phyloP scores from a whole-genome alignment of 1,140 invertebrate species.

The Bilobella aurantiaca region DNA sequence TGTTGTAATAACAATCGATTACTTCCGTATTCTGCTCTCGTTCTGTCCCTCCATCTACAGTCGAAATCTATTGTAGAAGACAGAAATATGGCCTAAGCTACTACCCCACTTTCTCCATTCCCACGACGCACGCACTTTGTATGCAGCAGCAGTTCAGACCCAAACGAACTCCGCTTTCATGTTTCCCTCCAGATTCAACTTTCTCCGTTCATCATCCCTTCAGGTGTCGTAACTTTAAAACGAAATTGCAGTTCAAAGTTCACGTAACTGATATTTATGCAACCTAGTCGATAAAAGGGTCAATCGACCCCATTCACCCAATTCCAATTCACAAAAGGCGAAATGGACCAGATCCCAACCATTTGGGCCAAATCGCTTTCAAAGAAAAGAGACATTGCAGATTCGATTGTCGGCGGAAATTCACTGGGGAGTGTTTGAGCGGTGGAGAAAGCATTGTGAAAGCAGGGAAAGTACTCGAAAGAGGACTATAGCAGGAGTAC shows the following conservation, averaged over 20 bases:
- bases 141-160: not conserved
- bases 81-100: too few species aligned
- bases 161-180: not conserved
- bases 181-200: slow-evolving; percentile 2
- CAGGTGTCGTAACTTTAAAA: not conserved
- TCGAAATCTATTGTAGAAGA: not conserved
- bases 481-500: too few species aligned
- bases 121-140: not conserved
- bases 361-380: too few species aligned
- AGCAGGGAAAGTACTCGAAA: too few species aligned
- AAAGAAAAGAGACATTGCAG: too few species aligned
- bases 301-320: slow-evolving; percentile 1
- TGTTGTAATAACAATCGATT: slow-evolving; percentile 6
- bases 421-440: too few species aligned
- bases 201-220: not conserved
- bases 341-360: not conserved
- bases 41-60: not conserved
- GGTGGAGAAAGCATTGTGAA: too few species aligned
- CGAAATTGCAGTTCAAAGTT: not conserved
- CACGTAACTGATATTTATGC: slow-evolving; percentile 9
- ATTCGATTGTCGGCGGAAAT: too few species aligned
- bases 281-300: not conserved
- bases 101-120: too few species aligned
- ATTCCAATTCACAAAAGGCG: not conserved
- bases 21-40: not conserved